Evolutionary conservation across 2,888 invertebrate genomes (phyloP).

Genomic region (Cataglyphis livida): DNA sequence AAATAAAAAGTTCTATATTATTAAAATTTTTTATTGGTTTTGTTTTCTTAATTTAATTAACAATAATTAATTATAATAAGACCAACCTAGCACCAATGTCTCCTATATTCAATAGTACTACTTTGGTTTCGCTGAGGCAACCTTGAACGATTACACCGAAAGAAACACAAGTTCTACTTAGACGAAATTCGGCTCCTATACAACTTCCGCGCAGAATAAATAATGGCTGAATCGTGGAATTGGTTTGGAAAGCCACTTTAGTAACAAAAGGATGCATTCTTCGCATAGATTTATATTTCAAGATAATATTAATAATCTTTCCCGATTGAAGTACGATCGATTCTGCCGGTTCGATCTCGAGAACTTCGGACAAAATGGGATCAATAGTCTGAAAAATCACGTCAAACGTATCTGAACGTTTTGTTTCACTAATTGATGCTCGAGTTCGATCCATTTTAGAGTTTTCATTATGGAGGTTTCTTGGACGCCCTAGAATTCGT

Average conservation of each 20-base stretch:
- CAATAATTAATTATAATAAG: background rate
- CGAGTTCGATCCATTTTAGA: background rate
- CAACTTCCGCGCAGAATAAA: slow-evolving; percentile 87
- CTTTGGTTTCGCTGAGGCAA: slow-evolving; percentile 84
- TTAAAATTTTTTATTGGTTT: background rate
- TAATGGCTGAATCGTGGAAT: slow-evolving; percentile 86
- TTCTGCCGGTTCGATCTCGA: slow-evolving; percentile 80
- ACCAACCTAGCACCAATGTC: slow-evolving; percentile 87
- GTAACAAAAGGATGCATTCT: slow-evolving; percentile 81
- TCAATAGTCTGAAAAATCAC: slow-evolving; percentile 23
- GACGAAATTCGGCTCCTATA: slow-evolving; percentile 86
- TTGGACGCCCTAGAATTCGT: background rate
- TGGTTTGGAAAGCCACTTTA: slow-evolving; percentile 86
- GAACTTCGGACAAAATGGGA: slow-evolving; percentile 64
- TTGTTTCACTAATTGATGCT: slow-evolving; percentile 59
- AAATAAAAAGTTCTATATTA: background rate
- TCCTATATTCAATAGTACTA: slow-evolving; percentile 87
- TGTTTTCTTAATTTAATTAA: background rate
- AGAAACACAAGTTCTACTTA: slow-evolving; percentile 86
- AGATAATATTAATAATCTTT: slow-evolving; percentile 80
- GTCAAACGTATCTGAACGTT: slow-evolving; percentile 56
- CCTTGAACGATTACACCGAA: slow-evolving; percentile 87
- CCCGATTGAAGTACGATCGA: slow-evolving; percentile 79
- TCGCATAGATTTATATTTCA: slow-evolving; percentile 83
- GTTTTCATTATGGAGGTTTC: background rate